These are phyloP conservation scores for Pongo abelii DNA, from an alignment of 2,113 vertebrate species.

Conservation along the genomic window DNA sequence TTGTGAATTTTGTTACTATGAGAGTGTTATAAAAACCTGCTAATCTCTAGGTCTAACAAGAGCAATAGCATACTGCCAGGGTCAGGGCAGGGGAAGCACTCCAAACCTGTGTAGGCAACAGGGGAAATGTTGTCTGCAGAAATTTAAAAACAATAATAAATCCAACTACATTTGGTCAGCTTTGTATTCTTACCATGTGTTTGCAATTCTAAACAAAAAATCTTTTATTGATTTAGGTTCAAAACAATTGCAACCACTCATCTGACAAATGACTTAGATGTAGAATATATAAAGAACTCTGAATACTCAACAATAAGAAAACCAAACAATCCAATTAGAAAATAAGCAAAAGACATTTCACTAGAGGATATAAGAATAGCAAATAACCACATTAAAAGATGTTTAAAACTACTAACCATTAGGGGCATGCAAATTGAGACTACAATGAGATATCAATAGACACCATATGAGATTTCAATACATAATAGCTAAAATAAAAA, in stretches of 20 bases:
- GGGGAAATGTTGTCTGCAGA: background rate
- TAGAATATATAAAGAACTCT: background rate
- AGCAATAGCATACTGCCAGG: no score
- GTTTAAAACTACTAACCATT: background rate
- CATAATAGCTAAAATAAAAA: background rate
- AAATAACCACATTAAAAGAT: background rate
- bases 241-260: background rate
- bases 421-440: background rate
- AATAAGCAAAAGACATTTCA: background rate
- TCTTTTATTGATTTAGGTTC: background rate
- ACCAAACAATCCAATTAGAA: background rate
- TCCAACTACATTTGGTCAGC: background rate
- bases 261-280: background rate
- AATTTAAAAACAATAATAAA: background rate
- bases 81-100: background rate
- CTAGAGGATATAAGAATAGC: background rate
- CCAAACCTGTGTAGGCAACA: background rate
- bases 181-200: background rate
- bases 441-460: no score
- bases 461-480: background rate
- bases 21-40: background rate
- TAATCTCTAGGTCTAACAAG: background rate
- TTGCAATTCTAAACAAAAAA: background rate
- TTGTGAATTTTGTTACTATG: background rate
- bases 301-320: background rate